A percentile compares a stretch with the other conserved stretches of the same genome.
These are phyloP conservation scores for Tachina lurida DNA, from an alignment of 2,888 invertebrate species.

Conservation along the genomic window DNA sequence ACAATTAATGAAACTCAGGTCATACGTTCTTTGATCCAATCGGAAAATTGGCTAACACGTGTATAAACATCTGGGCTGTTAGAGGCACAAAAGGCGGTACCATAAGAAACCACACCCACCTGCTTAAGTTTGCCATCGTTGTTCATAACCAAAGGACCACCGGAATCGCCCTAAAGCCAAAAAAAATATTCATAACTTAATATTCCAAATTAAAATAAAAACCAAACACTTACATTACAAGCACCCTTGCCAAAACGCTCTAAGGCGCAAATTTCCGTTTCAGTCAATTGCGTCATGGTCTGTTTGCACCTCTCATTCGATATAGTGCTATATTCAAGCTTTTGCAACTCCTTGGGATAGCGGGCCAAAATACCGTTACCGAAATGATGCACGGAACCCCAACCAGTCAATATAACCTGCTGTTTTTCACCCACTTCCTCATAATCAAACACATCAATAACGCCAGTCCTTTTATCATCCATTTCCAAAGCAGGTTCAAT, in stretches of 20 bases:
- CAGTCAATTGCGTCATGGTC: slow-evolving; percentile 78
- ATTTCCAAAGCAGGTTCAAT: slow-evolving; percentile 78
- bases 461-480: slow-evolving; percentile 79
- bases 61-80: slow-evolving; percentile 81
- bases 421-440: slow-evolving; percentile 77
- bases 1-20: neutral
- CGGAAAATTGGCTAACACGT: slow-evolving; percentile 81
- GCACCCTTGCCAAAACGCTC: slow-evolving; percentile 81
- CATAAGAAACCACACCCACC: slow-evolving; percentile 82
- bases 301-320: slow-evolving; percentile 78
- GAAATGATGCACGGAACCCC: slow-evolving; percentile 81
- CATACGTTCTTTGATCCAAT: slow-evolving; percentile 80
- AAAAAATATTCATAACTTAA: neutral
- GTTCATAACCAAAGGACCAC: slow-evolving; percentile 81
- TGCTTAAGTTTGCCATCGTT: slow-evolving; percentile 77
- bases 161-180: slow-evolving; percentile 80
- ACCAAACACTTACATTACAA: slow-evolving; percentile 79
- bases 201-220: slow-evolving; percentile 3
- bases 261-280: slow-evolving; percentile 82
- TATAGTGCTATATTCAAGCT: slow-evolving; percentile 78
- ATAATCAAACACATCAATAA: slow-evolving; percentile 80
- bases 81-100: slow-evolving; percentile 81
- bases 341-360: slow-evolving; percentile 79
- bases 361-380: slow-evolving; percentile 79
- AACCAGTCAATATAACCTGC: slow-evolving; percentile 78